Conservation (phyloP, 2,888 invertebrate species). For the Amphimallon solstitiale region DNA sequence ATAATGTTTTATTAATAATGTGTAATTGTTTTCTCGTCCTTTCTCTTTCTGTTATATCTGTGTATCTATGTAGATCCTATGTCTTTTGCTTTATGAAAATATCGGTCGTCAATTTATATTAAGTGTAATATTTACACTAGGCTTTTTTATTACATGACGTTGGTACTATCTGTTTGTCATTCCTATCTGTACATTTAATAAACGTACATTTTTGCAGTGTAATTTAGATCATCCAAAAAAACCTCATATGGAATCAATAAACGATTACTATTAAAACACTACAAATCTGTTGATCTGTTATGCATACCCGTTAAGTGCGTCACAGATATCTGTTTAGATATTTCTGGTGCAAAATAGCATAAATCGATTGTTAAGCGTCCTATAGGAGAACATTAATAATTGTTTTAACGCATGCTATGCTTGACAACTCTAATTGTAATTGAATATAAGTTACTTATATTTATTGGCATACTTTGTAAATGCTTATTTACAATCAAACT, state of each 20-base stretch:
- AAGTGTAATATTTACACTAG: slow-evolving; percentile 37
- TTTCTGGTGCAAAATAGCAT: slow-evolving; percentile 2
- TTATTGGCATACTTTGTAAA: no score
- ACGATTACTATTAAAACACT: slow-evolving; percentile 19
- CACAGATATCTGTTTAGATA: slow-evolving; percentile 17
- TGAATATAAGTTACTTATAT: no score
- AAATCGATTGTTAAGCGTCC: no score
- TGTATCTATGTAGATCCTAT: neutral
- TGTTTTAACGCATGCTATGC: no score
- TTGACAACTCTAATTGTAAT: no score
- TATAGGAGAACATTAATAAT: no score
- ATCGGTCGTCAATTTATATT: slow-evolving; percentile 32
- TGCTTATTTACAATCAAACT: no score
- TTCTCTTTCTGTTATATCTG: slow-evolving; percentile 1
- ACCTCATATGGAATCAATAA: slow-evolving; percentile 24
- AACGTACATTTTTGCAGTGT: slow-evolving; percentile 29
- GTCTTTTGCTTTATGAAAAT: slow-evolving; percentile 31
- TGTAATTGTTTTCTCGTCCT: slow-evolving; percentile 36
- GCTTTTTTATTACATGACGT: slow-evolving; percentile 34
- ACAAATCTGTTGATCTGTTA: slow-evolving; percentile 26
- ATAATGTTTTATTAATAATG: slow-evolving; percentile 36
- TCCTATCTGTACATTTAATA: slow-evolving; percentile 37
- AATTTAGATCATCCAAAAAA: slow-evolving; percentile 23
- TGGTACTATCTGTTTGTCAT: slow-evolving; percentile 38
- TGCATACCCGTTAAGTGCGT: slow-evolving; percentile 11